phyloP scores from a whole-genome alignment of 2,797 vertebrate genomes.

The Scleropages formosus region DNA sequence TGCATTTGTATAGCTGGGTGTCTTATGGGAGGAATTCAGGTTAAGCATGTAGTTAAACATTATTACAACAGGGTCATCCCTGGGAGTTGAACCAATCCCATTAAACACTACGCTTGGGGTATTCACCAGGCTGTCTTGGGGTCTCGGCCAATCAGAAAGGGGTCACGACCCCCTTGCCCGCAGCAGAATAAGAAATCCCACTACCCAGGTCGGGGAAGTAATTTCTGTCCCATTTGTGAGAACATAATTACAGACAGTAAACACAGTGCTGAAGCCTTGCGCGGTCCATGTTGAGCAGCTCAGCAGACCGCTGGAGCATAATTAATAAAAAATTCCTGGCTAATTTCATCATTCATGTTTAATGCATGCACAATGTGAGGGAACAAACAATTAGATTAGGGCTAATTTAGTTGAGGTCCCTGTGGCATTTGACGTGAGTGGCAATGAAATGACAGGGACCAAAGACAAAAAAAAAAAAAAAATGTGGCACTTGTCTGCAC shows the following conservation, averaged over 20 bases:
- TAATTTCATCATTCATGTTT: conserved; percentile 29
- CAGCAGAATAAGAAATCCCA: not conserved
- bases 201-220: not conserved
- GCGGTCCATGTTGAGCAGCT: not conserved
- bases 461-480: too few relatives aligned
- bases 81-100: too few relatives aligned
- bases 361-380: conserved; percentile 21
- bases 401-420: conserved; percentile 21
- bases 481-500: too few relatives aligned
- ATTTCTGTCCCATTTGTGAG: conserved; percentile 3
- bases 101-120: too few relatives aligned
- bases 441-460: not conserved
- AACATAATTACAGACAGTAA: conserved; percentile 22
- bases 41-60: not conserved
- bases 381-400: conserved; percentile 27
- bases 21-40: not conserved
- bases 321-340: conserved; percentile 22
- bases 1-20: not conserved
- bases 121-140: too few relatives aligned
- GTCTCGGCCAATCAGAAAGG: conserved; percentile 26
- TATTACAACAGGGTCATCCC: not conserved
- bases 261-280: not conserved
- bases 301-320: not conserved
- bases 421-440: not conserved
- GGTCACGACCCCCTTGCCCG: too few relatives aligned